These are phyloP conservation scores for Apistogramma diplotaenia DNA, from an alignment of 2,113 vertebrate genomes.

Conservation along the genomic window DNA sequence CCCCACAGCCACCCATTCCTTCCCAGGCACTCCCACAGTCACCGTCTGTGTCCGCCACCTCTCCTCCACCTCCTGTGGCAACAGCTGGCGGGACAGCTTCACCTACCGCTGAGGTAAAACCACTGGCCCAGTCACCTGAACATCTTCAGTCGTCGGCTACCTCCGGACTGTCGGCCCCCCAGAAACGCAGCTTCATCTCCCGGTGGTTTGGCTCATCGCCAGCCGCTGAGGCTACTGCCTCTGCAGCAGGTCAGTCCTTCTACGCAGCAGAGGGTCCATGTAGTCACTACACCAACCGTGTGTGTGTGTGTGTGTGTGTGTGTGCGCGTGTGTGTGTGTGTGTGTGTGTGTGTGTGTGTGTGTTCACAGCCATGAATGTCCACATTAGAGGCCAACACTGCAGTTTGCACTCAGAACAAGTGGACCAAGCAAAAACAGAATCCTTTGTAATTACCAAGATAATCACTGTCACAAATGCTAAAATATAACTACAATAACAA, in stretches of 20 bases:
- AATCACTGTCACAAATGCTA: background rate
- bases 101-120: slow-evolving; percentile 44
- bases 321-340: background rate
- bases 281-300: background rate
- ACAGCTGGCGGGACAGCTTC: slow-evolving; percentile 27
- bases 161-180: slow-evolving; percentile 23
- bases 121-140: slow-evolving; percentile 52
- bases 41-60: slow-evolving; percentile 49
- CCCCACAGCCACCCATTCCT: slow-evolving; percentile 78
- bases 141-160: slow-evolving; percentile 38
- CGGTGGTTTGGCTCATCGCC: slow-evolving; percentile 84
- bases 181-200: slow-evolving; percentile 88
- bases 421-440: background rate
- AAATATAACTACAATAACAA: background rate
- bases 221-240: slow-evolving; percentile 58
- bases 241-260: slow-evolving; percentile 77
- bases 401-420: background rate
- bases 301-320: background rate
- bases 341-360: background rate
- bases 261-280: background rate
- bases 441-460: background rate
- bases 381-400: background rate
- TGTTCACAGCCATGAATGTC: too few relatives aligned
- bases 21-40: slow-evolving; percentile 49
- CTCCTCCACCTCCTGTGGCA: slow-evolving; percentile 1